Conservation (phyloP, 2,113 vertebrate species). For the Hepsetus odoe region DNA sequence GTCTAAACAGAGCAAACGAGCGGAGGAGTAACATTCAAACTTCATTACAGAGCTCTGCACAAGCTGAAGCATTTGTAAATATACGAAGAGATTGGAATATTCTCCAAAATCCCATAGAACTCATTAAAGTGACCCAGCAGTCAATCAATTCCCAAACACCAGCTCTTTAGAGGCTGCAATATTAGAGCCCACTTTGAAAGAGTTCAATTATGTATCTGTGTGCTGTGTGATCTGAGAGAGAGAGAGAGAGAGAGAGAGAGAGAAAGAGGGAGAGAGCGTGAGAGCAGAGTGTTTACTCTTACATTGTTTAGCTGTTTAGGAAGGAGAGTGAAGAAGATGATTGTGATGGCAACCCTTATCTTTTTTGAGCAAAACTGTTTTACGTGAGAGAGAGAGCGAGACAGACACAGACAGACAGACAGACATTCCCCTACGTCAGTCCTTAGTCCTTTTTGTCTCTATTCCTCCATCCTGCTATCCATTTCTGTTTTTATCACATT, state of each 20-base stretch:
- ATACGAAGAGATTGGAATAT: no score
- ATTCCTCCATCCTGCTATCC: conserved; percentile 52
- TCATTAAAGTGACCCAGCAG: no score
- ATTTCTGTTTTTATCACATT: conserved; percentile 63
- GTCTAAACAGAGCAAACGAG: no score
- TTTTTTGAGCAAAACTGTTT: conserved; percentile 63
- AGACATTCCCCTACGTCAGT: conserved; percentile 56
- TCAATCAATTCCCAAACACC: no score
- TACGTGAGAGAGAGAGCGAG: conserved; percentile 40
- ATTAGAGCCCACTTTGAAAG: no score
- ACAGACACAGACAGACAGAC: conserved; percentile 10
- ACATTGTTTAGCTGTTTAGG: not conserved
- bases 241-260: not conserved
- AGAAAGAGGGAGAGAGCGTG: not conserved
- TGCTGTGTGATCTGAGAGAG: no score
- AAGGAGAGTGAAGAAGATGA: not conserved
- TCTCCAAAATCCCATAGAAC: no score
- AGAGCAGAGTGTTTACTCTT: not conserved
- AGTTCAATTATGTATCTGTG: no score
- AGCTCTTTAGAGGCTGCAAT: no score
- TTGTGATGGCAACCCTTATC: conserved; percentile 63
- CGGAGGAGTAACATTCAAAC: no score
- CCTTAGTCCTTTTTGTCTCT: conserved; percentile 71
- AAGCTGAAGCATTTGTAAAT: no score
- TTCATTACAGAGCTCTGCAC: no score